These are phyloP conservation scores for Scaptodrosophila latifasciaeformis DNA, from an alignment of 2,888 invertebrate genomes.

Conservation along the genomic window DNA sequence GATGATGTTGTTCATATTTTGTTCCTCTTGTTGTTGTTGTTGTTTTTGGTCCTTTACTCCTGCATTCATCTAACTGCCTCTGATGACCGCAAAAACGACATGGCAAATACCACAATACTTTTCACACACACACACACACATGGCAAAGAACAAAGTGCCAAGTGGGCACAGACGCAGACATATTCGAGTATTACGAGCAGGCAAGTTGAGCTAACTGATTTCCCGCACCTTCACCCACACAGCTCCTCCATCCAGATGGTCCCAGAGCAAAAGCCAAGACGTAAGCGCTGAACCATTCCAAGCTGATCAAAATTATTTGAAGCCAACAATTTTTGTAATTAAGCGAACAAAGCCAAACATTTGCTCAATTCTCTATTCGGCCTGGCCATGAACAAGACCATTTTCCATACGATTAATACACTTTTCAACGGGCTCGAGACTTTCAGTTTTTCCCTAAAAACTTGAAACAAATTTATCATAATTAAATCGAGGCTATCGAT, in stretches of 20 bases:
- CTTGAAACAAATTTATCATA: too few species aligned
- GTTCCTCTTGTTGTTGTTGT: slow-evolving; percentile 32
- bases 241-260: background rate
- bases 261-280: background rate
- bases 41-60: slow-evolving; percentile 6
- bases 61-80: slow-evolving; percentile 11
- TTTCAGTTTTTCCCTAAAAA: too few species aligned
- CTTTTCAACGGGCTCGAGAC: slow-evolving; percentile 10
- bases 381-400: too few species aligned
- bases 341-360: slow-evolving; percentile 45
- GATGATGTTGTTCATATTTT: too few species aligned
- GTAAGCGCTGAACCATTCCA: slow-evolving; percentile 6
- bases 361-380: slow-evolving; percentile 15
- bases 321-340: slow-evolving; percentile 47
- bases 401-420: too few species aligned
- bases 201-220: too few species aligned
- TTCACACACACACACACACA: background rate
- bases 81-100: slow-evolving; percentile 26
- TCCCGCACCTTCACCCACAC: background rate
- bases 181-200: too few species aligned
- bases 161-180: background rate
- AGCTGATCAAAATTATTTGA: slow-evolving; percentile 48
- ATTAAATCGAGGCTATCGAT: too few species aligned
- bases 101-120: background rate
- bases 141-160: background rate